Evolutionary conservation across 2,888 invertebrate genomes (phyloP), one percentile per base, ranked within the genome.

Genomic region (Zaprionus obscuricornis): DNA sequence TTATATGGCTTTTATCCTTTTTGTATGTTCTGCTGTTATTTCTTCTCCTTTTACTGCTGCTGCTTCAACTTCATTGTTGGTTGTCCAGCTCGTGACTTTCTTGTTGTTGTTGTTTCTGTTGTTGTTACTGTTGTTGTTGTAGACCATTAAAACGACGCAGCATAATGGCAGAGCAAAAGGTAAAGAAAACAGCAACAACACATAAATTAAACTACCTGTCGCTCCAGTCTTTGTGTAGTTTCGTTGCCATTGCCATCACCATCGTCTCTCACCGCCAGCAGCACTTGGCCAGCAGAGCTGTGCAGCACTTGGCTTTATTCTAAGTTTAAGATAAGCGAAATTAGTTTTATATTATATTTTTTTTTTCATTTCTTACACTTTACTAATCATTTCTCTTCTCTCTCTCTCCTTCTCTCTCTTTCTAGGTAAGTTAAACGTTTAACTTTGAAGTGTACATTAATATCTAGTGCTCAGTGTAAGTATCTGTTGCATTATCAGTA

Each of bases 151-250:
- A 87, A 81, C 72, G 83, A 85, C 81, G 78, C 83, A 83, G 82
- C 87, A 83, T 83, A 83, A 83, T 83, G 85, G 75, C 76, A 78
- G 68, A 68, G 51, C 71, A 60, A 29, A 60, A 33, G 37, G 63
- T 56, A 64, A 46, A 67, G 56, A 40, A 55, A 66, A 42, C 49
- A 66, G 36, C 47, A 66, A 47, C 66, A 62, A 50, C 73, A 82
- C 85, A 88, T 86, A 86, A 86, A 88, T 88, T 86, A 79, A 87
- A 87, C 85, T 87, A 87, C 88, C 88, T 87, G 84, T 85, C 84
- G 81, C 86, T 69, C 78, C 66, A 71, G 55, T 63, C 64, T n/a
- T 68, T 65, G 57, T 66, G 65, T 66, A 46, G 40, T 13, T 33
- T n/a, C n/a, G n/a, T n/a, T n/a, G n/a, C n/a, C 10, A 11, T 3